Evolutionary conservation across 2,888 invertebrate species (phyloP).

Genomic region (Nomada flava): DNA sequence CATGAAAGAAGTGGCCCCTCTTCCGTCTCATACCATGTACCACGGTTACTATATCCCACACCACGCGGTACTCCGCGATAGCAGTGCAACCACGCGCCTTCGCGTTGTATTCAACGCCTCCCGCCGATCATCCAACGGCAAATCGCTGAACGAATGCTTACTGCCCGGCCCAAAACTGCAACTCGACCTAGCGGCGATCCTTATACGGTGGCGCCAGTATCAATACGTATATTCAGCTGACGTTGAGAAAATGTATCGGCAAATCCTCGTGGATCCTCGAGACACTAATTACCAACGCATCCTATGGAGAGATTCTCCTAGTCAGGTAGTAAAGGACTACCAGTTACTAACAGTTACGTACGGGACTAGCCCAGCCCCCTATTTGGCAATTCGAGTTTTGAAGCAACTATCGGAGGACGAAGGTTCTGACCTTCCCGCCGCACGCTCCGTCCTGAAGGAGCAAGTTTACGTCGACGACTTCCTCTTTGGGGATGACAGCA

Average conservation of each 20-base stretch:
- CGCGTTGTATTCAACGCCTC: background rate
- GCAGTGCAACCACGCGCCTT: background rate
- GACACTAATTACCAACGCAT: background rate
- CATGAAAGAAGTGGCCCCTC: background rate
- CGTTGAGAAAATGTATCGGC: constrained; percentile 2
- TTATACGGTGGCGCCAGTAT: background rate
- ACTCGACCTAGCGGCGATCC: background rate
- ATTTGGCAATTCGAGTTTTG: background rate
- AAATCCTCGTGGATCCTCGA: background rate
- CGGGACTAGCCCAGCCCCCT: constrained; percentile 3
- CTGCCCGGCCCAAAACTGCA: background rate
- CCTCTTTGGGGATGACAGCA: background rate
- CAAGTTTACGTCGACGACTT: background rate
- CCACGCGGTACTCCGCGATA: background rate
- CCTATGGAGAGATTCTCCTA: background rate
- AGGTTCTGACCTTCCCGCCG: background rate
- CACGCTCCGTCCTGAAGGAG: background rate
- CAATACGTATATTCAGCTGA: background rate
- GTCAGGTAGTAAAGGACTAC: background rate
- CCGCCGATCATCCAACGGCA: background rate
- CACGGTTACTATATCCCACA: background rate
- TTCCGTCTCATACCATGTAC: background rate
- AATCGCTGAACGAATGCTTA: background rate
- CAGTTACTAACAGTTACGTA: constrained; percentile 2
- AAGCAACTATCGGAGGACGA: background rate